A percentile compares a stretch with the other conserved stretches of the same genome.
These are phyloP conservation scores for Esox masquinongy DNA, from an alignment of 2,797 vertebrate species.

Conservation along the genomic window DNA sequence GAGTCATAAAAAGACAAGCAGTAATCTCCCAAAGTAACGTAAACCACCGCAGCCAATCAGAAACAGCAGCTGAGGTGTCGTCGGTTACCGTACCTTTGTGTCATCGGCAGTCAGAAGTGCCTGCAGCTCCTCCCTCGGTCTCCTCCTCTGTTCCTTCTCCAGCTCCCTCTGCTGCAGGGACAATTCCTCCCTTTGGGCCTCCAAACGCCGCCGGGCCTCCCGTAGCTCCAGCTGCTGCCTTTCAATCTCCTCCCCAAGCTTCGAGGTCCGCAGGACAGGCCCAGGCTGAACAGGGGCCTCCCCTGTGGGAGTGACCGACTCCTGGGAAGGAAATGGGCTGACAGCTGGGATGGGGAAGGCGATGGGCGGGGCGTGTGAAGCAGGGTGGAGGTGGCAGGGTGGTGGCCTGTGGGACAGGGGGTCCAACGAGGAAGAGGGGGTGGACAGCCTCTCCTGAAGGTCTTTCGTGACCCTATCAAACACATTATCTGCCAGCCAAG, in stretches of 20 bases:
- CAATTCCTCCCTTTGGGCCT: conserved; percentile 56
- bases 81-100: conserved; percentile 62
- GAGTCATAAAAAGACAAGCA: neutral
- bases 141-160: conserved; percentile 55
- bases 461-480: conserved; percentile 45
- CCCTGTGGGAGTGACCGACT: neutral
- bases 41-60: neutral
- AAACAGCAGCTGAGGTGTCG: neutral
- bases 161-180: conserved; percentile 59
- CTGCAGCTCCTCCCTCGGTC: conserved; percentile 64
- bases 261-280: neutral
- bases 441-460: conserved; percentile 36
- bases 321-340: neutral
- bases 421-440: neutral
- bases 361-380: neutral
- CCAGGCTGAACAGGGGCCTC: neutral
- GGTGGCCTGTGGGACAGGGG: neutral
- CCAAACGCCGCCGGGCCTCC: conserved; percentile 61
- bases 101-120: conserved; percentile 61
- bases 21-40: neutral
- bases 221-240: conserved; percentile 65
- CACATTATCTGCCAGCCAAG: conserved; percentile 39
- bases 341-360: neutral
- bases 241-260: conserved; percentile 37
- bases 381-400: neutral